Base-by-base conservation (phyloP, 2,888 invertebrate species). In the Drosophila anomalata region DNA sequence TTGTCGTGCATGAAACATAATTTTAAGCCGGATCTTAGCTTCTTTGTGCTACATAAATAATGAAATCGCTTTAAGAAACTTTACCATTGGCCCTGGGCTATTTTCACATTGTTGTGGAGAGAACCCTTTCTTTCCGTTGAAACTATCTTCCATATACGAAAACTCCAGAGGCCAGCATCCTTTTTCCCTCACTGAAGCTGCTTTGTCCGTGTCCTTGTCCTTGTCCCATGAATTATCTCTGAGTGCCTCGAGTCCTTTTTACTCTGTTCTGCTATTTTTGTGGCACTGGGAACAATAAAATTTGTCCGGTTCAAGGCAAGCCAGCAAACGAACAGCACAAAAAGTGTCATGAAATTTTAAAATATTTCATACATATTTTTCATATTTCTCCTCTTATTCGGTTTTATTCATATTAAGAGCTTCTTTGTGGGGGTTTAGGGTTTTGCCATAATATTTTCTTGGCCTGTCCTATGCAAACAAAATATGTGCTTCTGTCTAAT, bases 21-120 rank as follows among this genome's bases (percentile, higher is more conserved):
- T 78, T 79, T 68, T 76, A 71, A 66, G 70, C 67, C 65, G 63
- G 61, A 63, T 73, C 68, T 60, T 57, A 68, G 73, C 80, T 73
- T 33, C 22, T 58, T 33, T 66, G 50, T 26, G 48, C 50, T 46
- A 58, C 68, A 65, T 83, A 88, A 84, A 86, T 80, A 77, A 84
- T 80, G 66, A 62, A 88, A 86, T 76, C 85, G 62, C 71, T 84
- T 84, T 73, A 87, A 78, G 66, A 78, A 84, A 79, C 72, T 75
- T 65, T 63, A 60, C 50, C 70, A 65, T 61, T 58, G 33, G 73
- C 74, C 54, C 51, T 9, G 26, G 75, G 82, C 77, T 70, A 73
- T 75, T 79, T 80, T 55, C 33, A 41, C 50, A 36, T 54, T 48
- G 50, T 50, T 17, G 48, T 41, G 24, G 22, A 20, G 17, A 42